Percentiles rank a stretch among this genome's conserved stretches.
phyloP scores from a whole-genome alignment of 2,797 vertebrate species.

The Macrochelys suwanniensis region DNA sequence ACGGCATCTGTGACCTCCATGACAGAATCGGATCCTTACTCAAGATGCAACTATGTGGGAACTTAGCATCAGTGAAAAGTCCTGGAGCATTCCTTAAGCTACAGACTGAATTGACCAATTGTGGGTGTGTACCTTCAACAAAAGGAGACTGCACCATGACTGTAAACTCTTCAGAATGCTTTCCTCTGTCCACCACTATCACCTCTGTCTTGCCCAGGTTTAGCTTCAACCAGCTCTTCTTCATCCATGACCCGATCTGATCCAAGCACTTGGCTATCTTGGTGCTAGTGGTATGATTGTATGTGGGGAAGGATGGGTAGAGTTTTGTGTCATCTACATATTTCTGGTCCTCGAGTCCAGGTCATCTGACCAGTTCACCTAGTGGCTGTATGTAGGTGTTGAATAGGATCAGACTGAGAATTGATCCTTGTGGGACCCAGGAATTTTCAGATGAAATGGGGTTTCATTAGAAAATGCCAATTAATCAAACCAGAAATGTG shows the following conservation, averaged over 20 bases:
- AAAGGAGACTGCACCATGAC: not conserved
- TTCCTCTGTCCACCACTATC: not conserved
- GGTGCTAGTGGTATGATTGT: not conserved
- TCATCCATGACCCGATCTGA: not conserved
- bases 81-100: not conserved
- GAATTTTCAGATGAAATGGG: not conserved
- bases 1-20: not conserved
- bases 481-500: too few species aligned
- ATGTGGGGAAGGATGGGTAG: not conserved
- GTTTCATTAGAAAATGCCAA: not conserved
- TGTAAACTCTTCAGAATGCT: not conserved
- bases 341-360: not conserved
- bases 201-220: not conserved
- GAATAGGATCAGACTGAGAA: not conserved
- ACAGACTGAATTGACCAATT: not conserved
- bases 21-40: not conserved
- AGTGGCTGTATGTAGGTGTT: not conserved
- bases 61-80: not conserved
- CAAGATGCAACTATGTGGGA: not conserved
- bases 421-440: not conserved
- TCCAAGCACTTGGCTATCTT: not conserved
- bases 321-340: not conserved
- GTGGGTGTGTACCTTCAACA: not conserved
- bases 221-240: not conserved
- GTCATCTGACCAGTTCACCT: not conserved